Evolutionary conservation across 2,888 invertebrate genomes (phyloP), one percentile per base, ranked within the genome.

Genomic region (Brachyptera putata): DNA sequence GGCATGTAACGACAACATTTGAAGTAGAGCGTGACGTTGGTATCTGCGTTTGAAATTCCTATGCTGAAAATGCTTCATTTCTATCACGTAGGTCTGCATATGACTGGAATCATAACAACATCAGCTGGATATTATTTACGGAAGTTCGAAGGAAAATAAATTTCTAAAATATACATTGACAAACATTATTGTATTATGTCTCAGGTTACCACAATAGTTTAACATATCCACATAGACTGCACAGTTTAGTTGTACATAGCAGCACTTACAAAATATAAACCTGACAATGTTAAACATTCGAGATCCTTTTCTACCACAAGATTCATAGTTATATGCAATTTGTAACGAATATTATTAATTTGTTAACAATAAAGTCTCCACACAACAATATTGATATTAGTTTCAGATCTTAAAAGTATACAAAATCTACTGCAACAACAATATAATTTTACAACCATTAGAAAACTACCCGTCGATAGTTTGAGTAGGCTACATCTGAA

Each of bases 141-240:
- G n/a, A 39, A 14, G 43, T 11, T 18, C 3, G 43, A 11, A 43
- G 43, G 11, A 18, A 43, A 56, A 39, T 39, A 39, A 56, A 24
- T 39, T 9, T 2, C 22, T n/a, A n/a, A 25, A 11, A 56, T 26
- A 22, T 64, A 58, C 61, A 62, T 60, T 64, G 64, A 64, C 64
- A 64, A 64, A 63, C 61, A 61, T 60, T 58, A 63, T 62, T 64
- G 64, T 64, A 64, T 64, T 64, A 61, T 63, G 64, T 58, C 55
- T 64, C 64, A 64, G 64, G 64, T 64, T 64, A 64, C 57, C 64
- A 64, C 61, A 34, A 34, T 21, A 34, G 21, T 53, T 53, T 53
- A 39, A 56, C 16, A 41, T 18, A 21, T n/a, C 13, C 30, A 22
- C 22, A 16, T 21, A 41, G 41, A 39, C 46, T 46, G 46, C 46